Evolutionary conservation across 2,888 invertebrate genomes (phyloP).

Genomic region (Phengaris arion): DNA sequence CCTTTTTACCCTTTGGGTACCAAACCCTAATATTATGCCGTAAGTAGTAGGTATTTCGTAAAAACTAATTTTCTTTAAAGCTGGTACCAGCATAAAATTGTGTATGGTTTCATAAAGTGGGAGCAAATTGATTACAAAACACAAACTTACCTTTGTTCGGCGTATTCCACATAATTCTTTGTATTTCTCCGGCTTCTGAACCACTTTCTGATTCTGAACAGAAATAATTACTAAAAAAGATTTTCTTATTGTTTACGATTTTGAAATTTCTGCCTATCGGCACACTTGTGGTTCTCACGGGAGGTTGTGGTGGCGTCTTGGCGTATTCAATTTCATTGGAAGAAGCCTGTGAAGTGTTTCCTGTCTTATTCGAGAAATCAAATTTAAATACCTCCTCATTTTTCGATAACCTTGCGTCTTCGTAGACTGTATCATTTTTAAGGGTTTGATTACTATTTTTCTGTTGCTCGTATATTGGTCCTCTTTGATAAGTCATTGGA

Average conservation of each 20-base stretch:
- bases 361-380: slow-evolving; percentile 11
- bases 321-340: slow-evolving; percentile 35
- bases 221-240: slow-evolving; percentile 45
- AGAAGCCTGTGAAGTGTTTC: slow-evolving; percentile 25
- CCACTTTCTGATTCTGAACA: slow-evolving; percentile 84
- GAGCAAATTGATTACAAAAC: neutral
- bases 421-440: slow-evolving; percentile 46
- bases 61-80: too few relatives aligned
- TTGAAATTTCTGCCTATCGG: slow-evolving; percentile 36
- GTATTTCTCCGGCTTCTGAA: slow-evolving; percentile 86
- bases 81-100: neutral
- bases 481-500: slow-evolving; percentile 47
- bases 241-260: slow-evolving; percentile 46
- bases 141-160: slow-evolving; percentile 43
- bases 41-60: too few relatives aligned
- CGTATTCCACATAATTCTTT: slow-evolving; percentile 77
- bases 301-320: slow-evolving; percentile 58
- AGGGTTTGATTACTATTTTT: slow-evolving; percentile 43
- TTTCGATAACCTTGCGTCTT: neutral
- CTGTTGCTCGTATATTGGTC: slow-evolving; percentile 47
- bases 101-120: neutral
- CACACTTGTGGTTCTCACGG: slow-evolving; percentile 65
- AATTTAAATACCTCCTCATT: slow-evolving; percentile 6
- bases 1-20: too few relatives aligned
- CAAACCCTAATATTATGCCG: too few relatives aligned